These are phyloP conservation scores for Falcunculus frontatus DNA, from an alignment of 2,113 vertebrate species.

Conservation along the genomic window DNA sequence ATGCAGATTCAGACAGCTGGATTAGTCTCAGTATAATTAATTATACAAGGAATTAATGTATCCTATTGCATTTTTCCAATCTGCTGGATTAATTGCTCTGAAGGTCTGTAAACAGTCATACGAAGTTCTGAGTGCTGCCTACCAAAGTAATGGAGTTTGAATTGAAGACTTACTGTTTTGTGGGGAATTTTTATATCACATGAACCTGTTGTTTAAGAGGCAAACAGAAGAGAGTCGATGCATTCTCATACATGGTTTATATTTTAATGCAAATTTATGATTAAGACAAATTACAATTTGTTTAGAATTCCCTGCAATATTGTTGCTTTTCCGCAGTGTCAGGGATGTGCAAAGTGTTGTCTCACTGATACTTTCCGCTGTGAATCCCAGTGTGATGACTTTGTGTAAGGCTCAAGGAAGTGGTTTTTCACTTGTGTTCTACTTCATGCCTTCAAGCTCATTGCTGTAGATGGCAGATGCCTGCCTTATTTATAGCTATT, in stretches of 20 bases:
- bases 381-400: not conserved
- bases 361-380: not conserved
- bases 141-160: not conserved
- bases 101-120: not conserved
- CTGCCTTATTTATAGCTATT: constrained; percentile 37
- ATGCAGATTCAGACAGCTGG: not conserved
- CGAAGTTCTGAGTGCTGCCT: not conserved
- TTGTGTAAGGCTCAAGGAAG: not conserved
- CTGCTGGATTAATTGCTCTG: not conserved
- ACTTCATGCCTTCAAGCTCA: not conserved
- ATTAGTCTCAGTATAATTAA: not conserved
- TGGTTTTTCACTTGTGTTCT: not conserved
- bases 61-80: not conserved
- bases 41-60: not conserved
- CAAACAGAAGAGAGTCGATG: not conserved
- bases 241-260: not conserved
- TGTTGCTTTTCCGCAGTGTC: not conserved
- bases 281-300: not conserved
- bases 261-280: not conserved
- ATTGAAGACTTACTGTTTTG: not conserved
- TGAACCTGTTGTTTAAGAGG: not conserved
- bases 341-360: not conserved
- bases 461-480: constrained; percentile 4
- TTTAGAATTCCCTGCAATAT: not conserved
- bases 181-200: not conserved